Evolutionary conservation across 2,113 vertebrate genomes (phyloP), one percentile per base, ranked within the genome.

Genomic region (Urocitellus parryii): DNA sequence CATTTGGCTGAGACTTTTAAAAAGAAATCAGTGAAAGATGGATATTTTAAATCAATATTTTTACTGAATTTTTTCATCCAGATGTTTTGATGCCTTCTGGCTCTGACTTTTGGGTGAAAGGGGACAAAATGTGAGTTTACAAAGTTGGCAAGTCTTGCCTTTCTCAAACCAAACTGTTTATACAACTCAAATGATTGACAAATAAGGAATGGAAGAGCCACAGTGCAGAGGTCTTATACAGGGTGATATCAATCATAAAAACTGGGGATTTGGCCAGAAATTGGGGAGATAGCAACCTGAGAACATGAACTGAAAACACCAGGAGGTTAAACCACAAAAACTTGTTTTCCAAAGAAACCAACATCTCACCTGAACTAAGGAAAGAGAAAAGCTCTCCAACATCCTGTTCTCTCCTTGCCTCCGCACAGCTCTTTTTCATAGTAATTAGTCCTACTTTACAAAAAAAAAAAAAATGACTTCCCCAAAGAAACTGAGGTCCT

Each of bases 81-180:
- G 22, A 32, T 78, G 22, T 79, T 92, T 94, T 27, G 82, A 29
- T 78, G 13, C 11, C 39, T 90, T 77, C n/a, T 70, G 22, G 39
- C 34, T 93, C 76, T 93, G 68, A 58, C 65, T 83, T 96, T 87
- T 42, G 45, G 34, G 18, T 61, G 51, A 63, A 82, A 18, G 11
- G 27, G 17, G 58, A 81, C 45, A 82, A 90, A 85, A 88, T 32
- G 11, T 56, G 56, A 74, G 45, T 82, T 86, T 89, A 70, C 42
- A 86, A 85, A 74, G 37, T 84, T 68, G 70, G 32, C 39, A 93
- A 76, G 27, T 56, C 63, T 16, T 93, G 20, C 72, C 45, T 73
- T 82, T 95, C 79, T 92, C 80, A 96, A 92, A 42, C 8, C 79
- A 86, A 67, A 88, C 13, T 56, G 65, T 25, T 3, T 29, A 73